These are phyloP conservation scores for Chaetodon auriga DNA, from an alignment of 2,113 vertebrate species.

Conservation along the genomic window DNA sequence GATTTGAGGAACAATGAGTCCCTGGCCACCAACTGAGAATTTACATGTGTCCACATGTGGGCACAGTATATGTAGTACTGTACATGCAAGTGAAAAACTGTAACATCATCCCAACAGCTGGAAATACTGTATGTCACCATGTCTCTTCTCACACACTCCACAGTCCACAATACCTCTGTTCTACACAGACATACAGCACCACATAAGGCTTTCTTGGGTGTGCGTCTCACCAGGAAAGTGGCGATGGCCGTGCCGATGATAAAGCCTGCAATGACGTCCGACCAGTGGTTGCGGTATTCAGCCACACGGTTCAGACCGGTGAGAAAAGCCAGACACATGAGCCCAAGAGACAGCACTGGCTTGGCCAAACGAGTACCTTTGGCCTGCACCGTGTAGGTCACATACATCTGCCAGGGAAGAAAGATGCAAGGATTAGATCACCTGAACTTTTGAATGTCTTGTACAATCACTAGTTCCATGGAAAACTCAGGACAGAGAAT, in stretches of 20 bases:
- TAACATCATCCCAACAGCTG: not conserved
- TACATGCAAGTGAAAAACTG: too few species aligned
- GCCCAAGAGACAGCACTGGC: constrained; percentile 92
- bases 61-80: too few species aligned
- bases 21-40: not conserved
- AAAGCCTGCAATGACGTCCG: constrained; percentile 97
- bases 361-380: constrained; percentile 97
- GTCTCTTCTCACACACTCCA: not conserved
- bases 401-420: constrained; percentile 91
- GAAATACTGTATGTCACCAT: not conserved
- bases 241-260: constrained; percentile 94
- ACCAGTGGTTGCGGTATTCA: constrained; percentile 99
- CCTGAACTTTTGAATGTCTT: not conserved
- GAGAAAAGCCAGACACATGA: constrained; percentile 97
- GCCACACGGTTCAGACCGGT: constrained; percentile 98
- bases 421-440: constrained; percentile 9
- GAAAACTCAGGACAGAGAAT: too few species aligned
- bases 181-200: not conserved
- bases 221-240: constrained; percentile 93
- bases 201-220: too few species aligned
- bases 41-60: not conserved
- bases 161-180: too few species aligned
- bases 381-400: constrained; percentile 94
- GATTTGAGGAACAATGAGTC: not conserved
- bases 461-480: not conserved